phyloP scores from a whole-genome alignment of 2,888 invertebrate species.

The Eulithis testata region DNA sequence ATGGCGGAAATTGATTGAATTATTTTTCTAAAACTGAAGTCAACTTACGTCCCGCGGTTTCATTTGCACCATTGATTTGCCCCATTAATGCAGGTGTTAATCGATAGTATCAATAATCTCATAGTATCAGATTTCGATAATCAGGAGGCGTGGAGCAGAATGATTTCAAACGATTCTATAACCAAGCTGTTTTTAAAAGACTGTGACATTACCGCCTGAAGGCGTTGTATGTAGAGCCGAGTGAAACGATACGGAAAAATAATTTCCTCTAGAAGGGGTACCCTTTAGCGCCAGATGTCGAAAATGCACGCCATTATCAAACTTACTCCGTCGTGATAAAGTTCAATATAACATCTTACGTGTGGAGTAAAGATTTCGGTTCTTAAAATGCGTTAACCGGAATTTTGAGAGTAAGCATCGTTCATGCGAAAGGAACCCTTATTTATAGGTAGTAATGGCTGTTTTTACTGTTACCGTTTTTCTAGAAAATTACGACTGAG shows the following conservation, averaged over 20 bases:
- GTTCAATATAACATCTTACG: slow-evolving; percentile 11
- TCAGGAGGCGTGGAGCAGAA: too few relatives aligned
- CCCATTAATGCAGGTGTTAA: too few relatives aligned
- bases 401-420: not conserved
- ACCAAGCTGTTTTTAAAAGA: not conserved
- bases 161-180: not conserved
- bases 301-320: slow-evolving; percentile 21
- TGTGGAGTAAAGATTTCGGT: not conserved
- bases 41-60: too few relatives aligned
- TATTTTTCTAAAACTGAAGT: too few relatives aligned
- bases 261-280: slow-evolving; percentile 52
- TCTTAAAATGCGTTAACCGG: not conserved
- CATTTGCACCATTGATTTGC: too few relatives aligned
- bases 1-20: too few relatives aligned
- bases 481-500: not conserved
- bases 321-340: slow-evolving; percentile 3
- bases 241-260: slow-evolving; percentile 57
- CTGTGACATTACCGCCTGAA: slow-evolving; percentile 24
- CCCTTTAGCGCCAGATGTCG: slow-evolving; percentile 32
- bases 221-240: slow-evolving; percentile 41
- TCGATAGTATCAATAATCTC: too few relatives aligned
- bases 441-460: not conserved
- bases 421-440: not conserved
- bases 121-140: too few relatives aligned
- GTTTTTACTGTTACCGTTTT: not conserved